Evolutionary conservation across 2,797 vertebrate species (phyloP).

Genomic region (Enteromius paludinosus): DNA sequence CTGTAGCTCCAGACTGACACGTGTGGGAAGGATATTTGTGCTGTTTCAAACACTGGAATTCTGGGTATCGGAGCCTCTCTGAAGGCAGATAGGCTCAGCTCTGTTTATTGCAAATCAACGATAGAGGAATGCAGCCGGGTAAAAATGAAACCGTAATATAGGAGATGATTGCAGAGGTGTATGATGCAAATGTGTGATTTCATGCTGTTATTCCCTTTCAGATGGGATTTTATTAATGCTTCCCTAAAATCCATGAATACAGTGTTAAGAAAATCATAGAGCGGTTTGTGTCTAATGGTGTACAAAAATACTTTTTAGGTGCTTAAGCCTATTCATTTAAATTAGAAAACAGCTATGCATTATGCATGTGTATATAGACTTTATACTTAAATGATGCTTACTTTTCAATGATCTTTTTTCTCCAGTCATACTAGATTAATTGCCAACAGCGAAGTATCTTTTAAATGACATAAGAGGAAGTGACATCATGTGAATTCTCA

Average conservation of each 20-base stretch:
- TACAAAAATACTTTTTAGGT: neutral
- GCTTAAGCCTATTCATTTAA: neutral
- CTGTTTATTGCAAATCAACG: conserved; percentile 14
- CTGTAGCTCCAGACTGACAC: conserved; percentile 14
- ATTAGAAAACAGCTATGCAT: neutral
- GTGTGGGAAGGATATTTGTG: conserved; percentile 4
- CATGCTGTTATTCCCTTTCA: neutral
- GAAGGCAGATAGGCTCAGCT: conserved; percentile 3
- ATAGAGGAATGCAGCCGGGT: neutral
- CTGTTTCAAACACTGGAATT: conserved; percentile 11
- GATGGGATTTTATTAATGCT: conserved; percentile 10
- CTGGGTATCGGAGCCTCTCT: neutral
- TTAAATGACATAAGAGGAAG: neutral
- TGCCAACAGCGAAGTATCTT: neutral
- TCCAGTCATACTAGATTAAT: neutral
- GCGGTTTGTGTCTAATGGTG: neutral
- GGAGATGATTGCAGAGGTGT: conserved; percentile 24
- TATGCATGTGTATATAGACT: neutral
- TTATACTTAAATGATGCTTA: neutral
- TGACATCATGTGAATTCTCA: neutral
- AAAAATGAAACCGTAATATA: conserved; percentile 27
- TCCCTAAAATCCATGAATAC: neutral
- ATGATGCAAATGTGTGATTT: conserved; percentile 25
- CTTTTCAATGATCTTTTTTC: neutral
- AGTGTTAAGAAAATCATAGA: neutral